A percentile compares a stretch with the other conserved stretches of the same genome.
These are phyloP conservation scores for Potorous gilbertii DNA, from an alignment of 2,797 vertebrate species.

Conservation along the genomic window DNA sequence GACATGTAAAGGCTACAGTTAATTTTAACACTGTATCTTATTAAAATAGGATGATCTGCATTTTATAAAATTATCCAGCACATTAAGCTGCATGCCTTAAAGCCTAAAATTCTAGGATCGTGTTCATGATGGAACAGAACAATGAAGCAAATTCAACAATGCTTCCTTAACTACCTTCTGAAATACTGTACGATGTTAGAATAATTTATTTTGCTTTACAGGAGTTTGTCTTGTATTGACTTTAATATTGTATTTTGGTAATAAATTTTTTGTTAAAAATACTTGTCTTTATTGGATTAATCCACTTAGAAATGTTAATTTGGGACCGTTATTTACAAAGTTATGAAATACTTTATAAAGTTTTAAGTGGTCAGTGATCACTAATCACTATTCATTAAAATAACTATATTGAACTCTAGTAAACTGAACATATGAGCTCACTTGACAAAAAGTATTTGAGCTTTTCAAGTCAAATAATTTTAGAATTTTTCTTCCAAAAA, in stretches of 20 bases:
- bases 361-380: background rate
- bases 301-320: slow-evolving; percentile 3
- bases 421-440: background rate
- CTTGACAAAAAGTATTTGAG: background rate
- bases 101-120: slow-evolving; percentile 84
- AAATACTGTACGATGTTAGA: slow-evolving; percentile 89
- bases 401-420: background rate
- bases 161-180: slow-evolving; percentile 85
- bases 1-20: slow-evolving; percentile 84
- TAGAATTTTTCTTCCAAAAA: background rate
- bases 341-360: too few relatives aligned
- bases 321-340: slow-evolving; percentile 6
- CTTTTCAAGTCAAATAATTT: background rate
- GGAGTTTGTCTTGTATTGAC: slow-evolving; percentile 92
- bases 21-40: slow-evolving; percentile 82
- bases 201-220: slow-evolving; percentile 95
- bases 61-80: slow-evolving; percentile 84
- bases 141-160: slow-evolving; percentile 84
- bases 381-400: background rate
- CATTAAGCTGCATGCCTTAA: slow-evolving; percentile 88
- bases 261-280: slow-evolving; percentile 92
- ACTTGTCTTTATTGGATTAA: slow-evolving; percentile 51
- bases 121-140: slow-evolving; percentile 79
- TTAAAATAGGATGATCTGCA: slow-evolving; percentile 83
- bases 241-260: slow-evolving; percentile 97